These are phyloP conservation scores for Misgurnus mizolepis DNA, from an alignment of 2,113 vertebrate genomes.

Conservation along the genomic window DNA sequence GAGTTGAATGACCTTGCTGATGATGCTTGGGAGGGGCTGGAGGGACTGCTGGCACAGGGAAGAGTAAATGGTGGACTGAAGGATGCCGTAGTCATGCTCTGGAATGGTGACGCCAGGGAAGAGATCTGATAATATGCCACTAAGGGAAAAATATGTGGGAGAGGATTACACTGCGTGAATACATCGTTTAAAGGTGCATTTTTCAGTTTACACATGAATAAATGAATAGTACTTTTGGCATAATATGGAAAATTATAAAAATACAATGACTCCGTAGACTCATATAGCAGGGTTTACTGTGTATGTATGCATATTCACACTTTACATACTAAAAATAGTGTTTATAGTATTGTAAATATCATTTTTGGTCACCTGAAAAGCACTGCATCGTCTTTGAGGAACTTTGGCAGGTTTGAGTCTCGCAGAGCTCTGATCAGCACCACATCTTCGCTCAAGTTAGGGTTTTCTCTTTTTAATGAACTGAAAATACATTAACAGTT, in stretches of 20 bases:
- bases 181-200: too few species aligned
- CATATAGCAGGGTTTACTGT: too few species aligned
- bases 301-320: too few species aligned
- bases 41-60: conserved; percentile 74
- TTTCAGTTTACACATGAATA: too few species aligned
- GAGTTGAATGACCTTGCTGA: conserved; percentile 84
- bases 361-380: conserved; percentile 75
- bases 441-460: conserved; percentile 80
- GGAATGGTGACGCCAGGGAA: conserved; percentile 86
- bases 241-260: too few species aligned
- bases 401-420: conserved; percentile 86
- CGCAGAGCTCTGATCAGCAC: conserved; percentile 84
- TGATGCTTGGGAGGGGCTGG: conserved; percentile 78
- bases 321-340: background rate
- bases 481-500: conserved; percentile 60
- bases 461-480: conserved; percentile 82
- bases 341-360: background rate
- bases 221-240: too few species aligned
- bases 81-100: conserved; percentile 84
- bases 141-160: conserved; percentile 59
- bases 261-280: too few species aligned
- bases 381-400: conserved; percentile 79
- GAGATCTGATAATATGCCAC: conserved; percentile 87
- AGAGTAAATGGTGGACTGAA: conserved; percentile 79
- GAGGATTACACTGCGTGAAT: too few species aligned